Percentiles rank a stretch among this genome's conserved stretches.
These are phyloP conservation scores for Plebejus argus DNA, from an alignment of 2,888 invertebrate genomes.

Conservation along the genomic window DNA sequence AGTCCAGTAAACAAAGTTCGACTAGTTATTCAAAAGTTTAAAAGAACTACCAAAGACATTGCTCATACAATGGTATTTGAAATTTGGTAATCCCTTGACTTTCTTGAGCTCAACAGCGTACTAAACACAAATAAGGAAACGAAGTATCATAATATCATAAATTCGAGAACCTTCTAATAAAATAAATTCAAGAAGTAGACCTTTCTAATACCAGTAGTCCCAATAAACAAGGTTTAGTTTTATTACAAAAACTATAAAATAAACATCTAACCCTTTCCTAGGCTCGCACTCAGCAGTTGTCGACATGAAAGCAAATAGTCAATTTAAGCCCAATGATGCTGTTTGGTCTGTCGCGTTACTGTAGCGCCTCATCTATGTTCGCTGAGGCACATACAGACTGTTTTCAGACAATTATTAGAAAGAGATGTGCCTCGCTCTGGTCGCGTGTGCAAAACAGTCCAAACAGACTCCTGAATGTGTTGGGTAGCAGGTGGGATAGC, in stretches of 20 bases:
- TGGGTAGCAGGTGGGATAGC: too few relatives aligned
- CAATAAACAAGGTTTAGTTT: not conserved
- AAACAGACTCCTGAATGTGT: too few relatives aligned
- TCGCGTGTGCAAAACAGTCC: too few relatives aligned
- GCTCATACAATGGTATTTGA: too few relatives aligned
- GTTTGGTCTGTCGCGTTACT: too few relatives aligned
- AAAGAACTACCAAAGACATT: too few relatives aligned
- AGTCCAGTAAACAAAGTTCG: too few relatives aligned
- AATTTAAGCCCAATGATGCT: not conserved
- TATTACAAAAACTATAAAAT: not conserved
- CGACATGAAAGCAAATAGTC: slow-evolving; percentile 17
- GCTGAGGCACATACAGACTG: too few relatives aligned
- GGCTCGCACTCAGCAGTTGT: not conserved
- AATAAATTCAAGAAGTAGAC: slow-evolving; percentile 5
- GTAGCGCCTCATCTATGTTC: too few relatives aligned
- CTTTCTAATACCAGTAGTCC: slow-evolving; percentile 11
- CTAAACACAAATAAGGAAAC: not conserved
- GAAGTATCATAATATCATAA: not conserved
- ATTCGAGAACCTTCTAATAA: not conserved
- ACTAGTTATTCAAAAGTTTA: too few relatives aligned
- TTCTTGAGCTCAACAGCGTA: not conserved
- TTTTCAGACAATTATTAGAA: too few relatives aligned
- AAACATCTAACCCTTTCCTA: not conserved
- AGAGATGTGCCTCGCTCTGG: too few relatives aligned
- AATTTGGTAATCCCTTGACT: not conserved